These are phyloP conservation scores for Hedychridium roseum DNA, from an alignment of 2,888 invertebrate species.

Conservation along the genomic window DNA sequence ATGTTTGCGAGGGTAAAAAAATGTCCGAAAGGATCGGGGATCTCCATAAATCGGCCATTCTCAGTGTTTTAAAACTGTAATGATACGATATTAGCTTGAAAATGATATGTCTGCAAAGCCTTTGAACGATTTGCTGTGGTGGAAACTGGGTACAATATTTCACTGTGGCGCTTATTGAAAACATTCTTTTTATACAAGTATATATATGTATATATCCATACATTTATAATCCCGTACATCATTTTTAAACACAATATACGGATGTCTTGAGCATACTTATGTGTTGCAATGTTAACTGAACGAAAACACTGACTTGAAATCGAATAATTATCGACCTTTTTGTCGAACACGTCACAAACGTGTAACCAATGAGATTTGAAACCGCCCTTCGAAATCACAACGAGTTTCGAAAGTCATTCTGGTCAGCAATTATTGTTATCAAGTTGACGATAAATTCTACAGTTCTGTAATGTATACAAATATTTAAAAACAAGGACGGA, in stretches of 20 bases:
- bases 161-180: not conserved
- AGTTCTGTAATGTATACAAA: too few relatives aligned
- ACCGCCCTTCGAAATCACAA: too few relatives aligned
- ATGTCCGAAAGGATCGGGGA: constrained; percentile 69
- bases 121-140: too few relatives aligned
- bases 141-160: too few relatives aligned
- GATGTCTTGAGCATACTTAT: constrained; percentile 45
- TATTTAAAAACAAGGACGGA: too few relatives aligned
- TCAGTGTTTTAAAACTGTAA: constrained; percentile 35
- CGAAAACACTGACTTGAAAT: constrained; percentile 4
- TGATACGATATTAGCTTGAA: not conserved
- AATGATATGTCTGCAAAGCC: not conserved
- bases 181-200: constrained; percentile 18
- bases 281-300: constrained; percentile 24
- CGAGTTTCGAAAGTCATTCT: too few relatives aligned
- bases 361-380: too few relatives aligned
- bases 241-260: constrained; percentile 26
- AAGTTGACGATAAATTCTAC: too few relatives aligned
- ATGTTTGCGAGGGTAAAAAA: constrained; percentile 68
- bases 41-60: constrained; percentile 35
- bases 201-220: constrained; percentile 22
- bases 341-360: constrained; percentile 2
- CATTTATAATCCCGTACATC: constrained; percentile 39
- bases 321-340: constrained; percentile 1
- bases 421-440: too few relatives aligned